A percentile compares a stretch with the other conserved stretches of the same genome.
Conservation (phyloP, 2,888 invertebrate genomes). For the Crossocerus cetratus region DNA sequence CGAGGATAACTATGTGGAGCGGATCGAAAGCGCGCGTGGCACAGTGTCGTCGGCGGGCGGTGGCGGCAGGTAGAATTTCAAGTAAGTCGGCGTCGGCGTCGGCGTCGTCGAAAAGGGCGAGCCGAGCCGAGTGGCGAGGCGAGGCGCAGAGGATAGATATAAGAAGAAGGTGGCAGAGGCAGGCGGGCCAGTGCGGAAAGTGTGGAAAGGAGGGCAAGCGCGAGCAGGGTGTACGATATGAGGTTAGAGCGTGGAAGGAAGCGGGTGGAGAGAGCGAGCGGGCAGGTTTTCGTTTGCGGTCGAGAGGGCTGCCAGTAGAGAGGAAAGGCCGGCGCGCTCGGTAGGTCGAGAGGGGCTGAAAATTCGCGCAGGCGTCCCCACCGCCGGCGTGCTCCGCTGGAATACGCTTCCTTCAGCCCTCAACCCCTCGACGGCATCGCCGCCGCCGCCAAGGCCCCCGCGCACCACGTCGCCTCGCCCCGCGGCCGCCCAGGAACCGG, state of each 20-base stretch:
- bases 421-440: slow-evolving; percentile 32
- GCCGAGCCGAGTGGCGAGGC: no score
- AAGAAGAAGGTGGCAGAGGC: no score
- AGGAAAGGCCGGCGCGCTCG: slow-evolving; percentile 29
- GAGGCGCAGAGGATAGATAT: no score
- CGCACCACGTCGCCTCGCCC: slow-evolving; percentile 40
- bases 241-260: slow-evolving; percentile 14
- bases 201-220: not conserved
- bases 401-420: slow-evolving; percentile 43
- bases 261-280: slow-evolving; percentile 2
- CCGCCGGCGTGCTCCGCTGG: slow-evolving; percentile 56
- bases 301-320: slow-evolving; percentile 42
- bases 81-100: no score
- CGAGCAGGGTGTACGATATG: not conserved
- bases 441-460: slow-evolving; percentile 29
- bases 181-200: not conserved
- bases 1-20: no score
- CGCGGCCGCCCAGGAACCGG: slow-evolving; percentile 43
- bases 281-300: slow-evolving; percentile 49
- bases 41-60: no score
- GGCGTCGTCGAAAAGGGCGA: no score
- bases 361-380: slow-evolving; percentile 60
- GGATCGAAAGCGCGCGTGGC: no score
- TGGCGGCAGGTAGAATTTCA: no score
- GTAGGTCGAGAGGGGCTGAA: slow-evolving; percentile 49